Base-by-base conservation (phyloP, 2,888 invertebrate genomes). In the Dasysyrphus albostriatus region DNA sequence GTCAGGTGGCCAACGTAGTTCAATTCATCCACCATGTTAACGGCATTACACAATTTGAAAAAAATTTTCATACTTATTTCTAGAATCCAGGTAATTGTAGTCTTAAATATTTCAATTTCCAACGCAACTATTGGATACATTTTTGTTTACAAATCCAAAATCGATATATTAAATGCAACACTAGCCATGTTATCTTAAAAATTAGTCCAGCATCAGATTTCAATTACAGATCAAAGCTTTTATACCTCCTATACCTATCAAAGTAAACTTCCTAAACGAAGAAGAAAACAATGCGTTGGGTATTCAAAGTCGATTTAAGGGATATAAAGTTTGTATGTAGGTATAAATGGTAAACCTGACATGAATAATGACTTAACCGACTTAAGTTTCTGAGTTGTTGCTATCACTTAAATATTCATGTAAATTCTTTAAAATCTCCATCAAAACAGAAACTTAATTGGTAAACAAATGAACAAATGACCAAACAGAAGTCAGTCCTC, bases 391-490 rank as follows among this genome's bases (percentile, higher is more conserved):
- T 56, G 29, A 67, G n/a, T 58, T 56, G 42, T 24, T 29, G 7
- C 12, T 39, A 47, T 69, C 54, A 54, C 69, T 54, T 39, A 69
- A 69, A 69, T 69, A 69, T 69, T 69, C 54, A 69, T 67, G 76
- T 42, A 49, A 69, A 69, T 69, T 49, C 49, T 58, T 59, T 51
- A 77, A 61, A 69, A 67, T 67, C 54, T 70, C 49, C 59, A 77
- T 77, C 63, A 63, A 67, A 67, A 72, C 49, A 54, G 34, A 63
- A 74, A 59, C 67, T 75, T 69, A 81, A 81, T 81, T 75, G 76
- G 59, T 63, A 81, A 75, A 81, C 58, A 75, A 81, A 81, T 75
- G 61, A 69, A 54, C 80, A 72, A 69, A 54, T 63, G 56, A 63
- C 72, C 56, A 67, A 73, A 58, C 51, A 63, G n/a, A 49, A 67